These are phyloP conservation scores for Porites lobata DNA, from an alignment of 92 coral and sea anemone genomes.

Conservation along the genomic window DNA sequence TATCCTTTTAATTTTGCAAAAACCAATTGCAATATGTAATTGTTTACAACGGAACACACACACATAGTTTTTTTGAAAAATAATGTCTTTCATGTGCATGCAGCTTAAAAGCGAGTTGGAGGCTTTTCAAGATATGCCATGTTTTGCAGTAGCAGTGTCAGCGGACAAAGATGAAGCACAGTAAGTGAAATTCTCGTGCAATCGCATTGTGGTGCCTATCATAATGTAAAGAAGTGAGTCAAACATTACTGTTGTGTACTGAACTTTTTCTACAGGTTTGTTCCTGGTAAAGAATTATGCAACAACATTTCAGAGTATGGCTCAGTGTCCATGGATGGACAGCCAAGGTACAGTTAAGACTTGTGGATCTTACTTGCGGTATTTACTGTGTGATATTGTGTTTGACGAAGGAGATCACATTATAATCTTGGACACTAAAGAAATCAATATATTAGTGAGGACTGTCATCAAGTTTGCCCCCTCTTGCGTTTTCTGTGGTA, in stretches of 20 bases:
- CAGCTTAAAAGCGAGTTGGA: slow-evolving; percentile 75
- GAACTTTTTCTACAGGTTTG: slow-evolving; percentile 54
- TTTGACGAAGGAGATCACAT: too few species aligned
- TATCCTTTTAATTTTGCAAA: background rate
- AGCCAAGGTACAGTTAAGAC: slow-evolving; percentile 46
- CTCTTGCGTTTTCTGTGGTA: too few species aligned
- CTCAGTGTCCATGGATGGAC: slow-evolving; percentile 42
- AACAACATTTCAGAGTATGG: slow-evolving; percentile 64
- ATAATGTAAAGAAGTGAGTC: too few species aligned
- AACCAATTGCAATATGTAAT: background rate
- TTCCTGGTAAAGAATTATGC: slow-evolving; percentile 41
- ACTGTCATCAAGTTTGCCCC: too few species aligned
- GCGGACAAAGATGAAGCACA: slow-evolving; percentile 11
- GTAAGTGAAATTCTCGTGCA: background rate
- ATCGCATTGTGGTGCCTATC: background rate
- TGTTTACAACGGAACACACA: background rate
- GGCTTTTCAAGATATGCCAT: slow-evolving; percentile 71
- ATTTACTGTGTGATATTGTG: too few species aligned
- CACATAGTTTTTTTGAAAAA: background rate
- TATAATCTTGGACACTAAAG: too few species aligned
- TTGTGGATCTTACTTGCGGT: too few species aligned
- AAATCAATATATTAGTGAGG: too few species aligned
- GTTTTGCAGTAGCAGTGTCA: slow-evolving; percentile 65
- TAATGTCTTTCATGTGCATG: background rate
- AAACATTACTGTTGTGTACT: background rate